phyloP scores from a whole-genome alignment of 2,888 invertebrate species.

The Syritta pipiens region DNA sequence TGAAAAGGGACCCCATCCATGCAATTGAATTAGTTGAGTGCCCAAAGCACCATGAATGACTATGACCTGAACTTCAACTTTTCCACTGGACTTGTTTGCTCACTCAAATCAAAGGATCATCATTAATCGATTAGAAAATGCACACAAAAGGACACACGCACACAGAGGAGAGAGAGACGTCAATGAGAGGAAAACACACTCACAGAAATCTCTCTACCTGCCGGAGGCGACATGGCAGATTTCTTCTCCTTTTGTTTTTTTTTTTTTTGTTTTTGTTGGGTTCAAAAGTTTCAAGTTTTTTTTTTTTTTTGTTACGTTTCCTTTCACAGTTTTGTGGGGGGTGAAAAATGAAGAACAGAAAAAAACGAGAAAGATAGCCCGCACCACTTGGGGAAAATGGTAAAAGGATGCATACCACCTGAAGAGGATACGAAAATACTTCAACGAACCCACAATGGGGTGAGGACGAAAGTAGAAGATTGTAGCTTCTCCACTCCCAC shows the following conservation, averaged over 20 bases:
- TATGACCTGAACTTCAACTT: slow-evolving; percentile 66
- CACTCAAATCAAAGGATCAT: slow-evolving; percentile 68
- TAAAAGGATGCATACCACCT: not conserved
- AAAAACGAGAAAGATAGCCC: not conserved
- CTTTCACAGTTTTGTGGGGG: slow-evolving; percentile 7
- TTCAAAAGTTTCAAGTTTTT: not conserved
- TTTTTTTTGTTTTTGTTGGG: not conserved
- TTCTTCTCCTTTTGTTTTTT: slow-evolving; percentile 22
- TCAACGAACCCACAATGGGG: not conserved
- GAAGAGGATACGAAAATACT: slow-evolving; percentile 44
- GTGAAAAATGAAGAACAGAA: not conserved
- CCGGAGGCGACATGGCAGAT: not conserved
- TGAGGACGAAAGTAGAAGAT: not conserved
- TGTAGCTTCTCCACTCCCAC: not conserved
- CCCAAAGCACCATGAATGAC: slow-evolving; percentile 58
- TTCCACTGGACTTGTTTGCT: slow-evolving; percentile 66
- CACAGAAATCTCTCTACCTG: not conserved
- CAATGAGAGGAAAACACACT: not conserved
- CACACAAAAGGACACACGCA: slow-evolving; percentile 51
- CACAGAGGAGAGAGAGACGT: not conserved
- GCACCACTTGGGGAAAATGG: slow-evolving; percentile 21
- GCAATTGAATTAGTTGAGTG: slow-evolving; percentile 57
- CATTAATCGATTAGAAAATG: slow-evolving; percentile 69
- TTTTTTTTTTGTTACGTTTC: slow-evolving; percentile 37
- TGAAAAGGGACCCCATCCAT: not conserved